Percentiles rank a stretch among this genome's conserved stretches.
Conservation (phyloP, 2,797 vertebrate species). For the Spea hammondii region DNA sequence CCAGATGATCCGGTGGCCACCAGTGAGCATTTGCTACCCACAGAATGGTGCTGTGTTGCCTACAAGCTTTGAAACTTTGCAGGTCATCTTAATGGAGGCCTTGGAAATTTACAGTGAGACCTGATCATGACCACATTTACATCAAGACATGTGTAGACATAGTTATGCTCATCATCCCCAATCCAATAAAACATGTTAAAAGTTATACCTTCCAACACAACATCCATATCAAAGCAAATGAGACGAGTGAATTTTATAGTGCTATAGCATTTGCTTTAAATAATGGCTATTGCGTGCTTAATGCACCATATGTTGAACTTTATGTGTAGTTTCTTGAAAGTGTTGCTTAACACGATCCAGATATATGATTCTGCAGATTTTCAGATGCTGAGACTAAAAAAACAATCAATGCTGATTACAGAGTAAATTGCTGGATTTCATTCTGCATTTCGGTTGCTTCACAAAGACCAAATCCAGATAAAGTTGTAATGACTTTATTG, state of each 20-base stretch:
- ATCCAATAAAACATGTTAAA: slow-evolving; percentile 44
- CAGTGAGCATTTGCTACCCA: no score
- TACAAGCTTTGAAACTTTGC: no score
- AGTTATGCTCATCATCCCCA: slow-evolving; percentile 32
- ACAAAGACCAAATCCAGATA: no score
- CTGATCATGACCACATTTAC: no score
- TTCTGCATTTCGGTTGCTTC: no score
- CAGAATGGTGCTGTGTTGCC: no score
- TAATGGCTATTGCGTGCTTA: slow-evolving; percentile 45
- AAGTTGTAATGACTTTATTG: no score
- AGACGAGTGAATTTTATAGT: slow-evolving; percentile 47
- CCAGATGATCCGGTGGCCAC: no score
- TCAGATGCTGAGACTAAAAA: slow-evolving; percentile 10
- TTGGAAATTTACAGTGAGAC: no score
- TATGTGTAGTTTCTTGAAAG: slow-evolving; percentile 39
- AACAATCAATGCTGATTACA: slow-evolving; percentile 22
- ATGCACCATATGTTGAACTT: slow-evolving; percentile 40
- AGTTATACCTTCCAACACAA: slow-evolving; percentile 41
- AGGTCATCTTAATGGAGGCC: no score
- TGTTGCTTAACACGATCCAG: slow-evolving; percentile 51
- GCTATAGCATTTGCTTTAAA: slow-evolving; percentile 40
- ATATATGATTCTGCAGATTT: slow-evolving; percentile 29
- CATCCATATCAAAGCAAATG: slow-evolving; percentile 41
- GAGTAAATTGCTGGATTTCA: slow-evolving; percentile 2
- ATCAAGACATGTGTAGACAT: slow-evolving; percentile 1